These are phyloP conservation scores for Chitala chitala DNA, from an alignment of 2,113 vertebrate species.

Conservation along the genomic window DNA sequence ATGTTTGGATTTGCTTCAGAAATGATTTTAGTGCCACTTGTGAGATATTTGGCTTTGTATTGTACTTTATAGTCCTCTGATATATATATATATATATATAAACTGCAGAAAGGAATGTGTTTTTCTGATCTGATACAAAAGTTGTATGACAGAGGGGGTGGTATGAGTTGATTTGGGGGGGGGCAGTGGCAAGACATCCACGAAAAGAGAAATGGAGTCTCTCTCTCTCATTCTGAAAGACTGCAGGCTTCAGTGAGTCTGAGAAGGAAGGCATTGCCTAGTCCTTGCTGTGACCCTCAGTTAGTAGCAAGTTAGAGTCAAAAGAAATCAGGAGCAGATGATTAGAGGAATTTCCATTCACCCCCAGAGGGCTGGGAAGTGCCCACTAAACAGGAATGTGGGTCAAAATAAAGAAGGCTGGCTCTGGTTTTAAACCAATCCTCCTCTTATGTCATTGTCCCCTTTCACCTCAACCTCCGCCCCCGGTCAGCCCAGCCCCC, in stretches of 20 bases:
- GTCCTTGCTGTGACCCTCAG: background rate
- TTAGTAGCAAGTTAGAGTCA: no score
- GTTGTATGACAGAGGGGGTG: slow-evolving; percentile 36
- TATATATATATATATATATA: no score
- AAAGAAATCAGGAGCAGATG: slow-evolving; percentile 62
- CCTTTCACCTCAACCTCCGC: no score
- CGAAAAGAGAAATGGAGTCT: slow-evolving; percentile 60
- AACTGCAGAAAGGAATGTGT: slow-evolving; percentile 38
- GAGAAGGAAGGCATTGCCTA: slow-evolving; percentile 44
- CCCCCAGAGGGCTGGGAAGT: slow-evolving; percentile 55
- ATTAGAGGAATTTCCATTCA: slow-evolving; percentile 63
- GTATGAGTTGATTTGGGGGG: slow-evolving; percentile 34
- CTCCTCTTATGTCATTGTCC: slow-evolving; percentile 64
- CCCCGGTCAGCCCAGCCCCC: no score
- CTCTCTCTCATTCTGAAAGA: slow-evolving; percentile 36
- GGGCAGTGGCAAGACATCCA: slow-evolving; percentile 52
- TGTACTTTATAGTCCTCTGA: no score
- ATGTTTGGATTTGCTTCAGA: no score
- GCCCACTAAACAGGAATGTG: slow-evolving; percentile 60
- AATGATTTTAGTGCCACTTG: no score
- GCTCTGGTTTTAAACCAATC: slow-evolving; percentile 64
- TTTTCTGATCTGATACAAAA: slow-evolving; percentile 41
- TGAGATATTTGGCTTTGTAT: no score
- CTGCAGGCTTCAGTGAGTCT: slow-evolving; percentile 33
- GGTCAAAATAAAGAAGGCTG: slow-evolving; percentile 59